Evolutionary conservation across 2,888 invertebrate genomes (phyloP), one percentile per base, ranked within the genome.

Genomic region (Lepas anatifera): DNA sequence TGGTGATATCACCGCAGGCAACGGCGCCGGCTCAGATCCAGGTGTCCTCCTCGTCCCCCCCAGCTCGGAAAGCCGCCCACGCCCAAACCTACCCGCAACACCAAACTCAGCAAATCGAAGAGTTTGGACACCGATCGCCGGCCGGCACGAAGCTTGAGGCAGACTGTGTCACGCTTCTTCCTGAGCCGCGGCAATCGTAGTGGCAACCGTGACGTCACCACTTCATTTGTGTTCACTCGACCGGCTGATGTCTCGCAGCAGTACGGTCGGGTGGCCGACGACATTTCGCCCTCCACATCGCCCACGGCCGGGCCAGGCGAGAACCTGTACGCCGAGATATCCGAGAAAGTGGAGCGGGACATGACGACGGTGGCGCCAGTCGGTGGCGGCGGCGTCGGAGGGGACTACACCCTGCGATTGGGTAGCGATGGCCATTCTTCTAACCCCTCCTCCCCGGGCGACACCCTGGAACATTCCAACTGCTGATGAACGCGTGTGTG

Each of bases 301-400:
- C 18, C 35, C 29, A 6, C 63, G 32, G n/a, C 35, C n/a, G n/a
- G n/a, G 29, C 71, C 72, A 1, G 75, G 73, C 41, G 76, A 75
- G 69, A 75, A 76, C 69, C 74, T 76, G 68, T 76, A 76, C 68
- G 74, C 76, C 7, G 76, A 76, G 70, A 76, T 76, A 66, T 72
- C 74, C 32, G 75, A 75, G 64, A 37, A 64, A 13, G 39, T 25
- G 1, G 39, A 64, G 64, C 39, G n/a, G 3, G 25, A 11, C 11
- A 18, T 18, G 4, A 25, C 22, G 64, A 22, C 29, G 58, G 25
- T 22, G 25, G 27, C 27, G 8, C 10, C 52, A 25, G 29, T 27
- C 52, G 52, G 10, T 4, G 27, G 52, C n/a, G 8, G 48, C 58
- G 32, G 32, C 16, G 25, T n/a, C 11, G 8, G 39, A 2, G 64